Evolutionary conservation across 2,113 vertebrate species (phyloP), one percentile per base, ranked within the genome.

Genomic region (Triplophysa rosa): DNA sequence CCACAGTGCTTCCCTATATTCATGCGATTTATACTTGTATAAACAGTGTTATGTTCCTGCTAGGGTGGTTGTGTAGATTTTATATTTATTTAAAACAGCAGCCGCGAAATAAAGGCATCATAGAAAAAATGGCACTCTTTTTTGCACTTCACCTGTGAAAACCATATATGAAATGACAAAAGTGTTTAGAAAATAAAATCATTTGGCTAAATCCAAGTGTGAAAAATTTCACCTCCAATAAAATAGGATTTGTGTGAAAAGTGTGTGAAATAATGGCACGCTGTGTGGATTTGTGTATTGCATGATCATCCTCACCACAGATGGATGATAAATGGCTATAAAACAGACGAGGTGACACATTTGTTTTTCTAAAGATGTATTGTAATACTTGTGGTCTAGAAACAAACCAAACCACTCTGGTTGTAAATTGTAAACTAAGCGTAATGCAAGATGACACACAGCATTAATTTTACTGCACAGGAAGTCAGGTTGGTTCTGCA

Each of bases 401-500:
- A 77, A 75, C 73, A 78, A 81, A 81, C 78, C 79, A 68, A 77
- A 21, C 4, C 58, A 47, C 24, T 75, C 42, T 11, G 61, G 78
- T 33, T 45, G 68, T 21, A 71, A 37, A 17, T 69, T 67, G 4
- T 68, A 68, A 59, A 68, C 72, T 81, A 68, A 61, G 67, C 47
- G 67, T 80, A 80, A 83, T 67, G 63, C 71, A 78, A 67, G 54
- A 71, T 52, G 54, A 68, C 67, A 71, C 66, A 71, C 52, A 67
- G 61, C 58, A 59, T 81, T 70, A 64, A 77, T 77, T 77, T 69
- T 33, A 14, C 67, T 67, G 61, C 72, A 84, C 80, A 82, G 69
- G 70, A 84, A 84, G 56, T 79, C 67, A 66, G 64, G 64, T 66
- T 61, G 42, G 63, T 84, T 78, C 75, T 84, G 74, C 74, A 74